These are phyloP conservation scores for Anneissia japonica DNA, from an alignment of 35 echinoderm and acorn worm species.

Conservation along the genomic window DNA sequence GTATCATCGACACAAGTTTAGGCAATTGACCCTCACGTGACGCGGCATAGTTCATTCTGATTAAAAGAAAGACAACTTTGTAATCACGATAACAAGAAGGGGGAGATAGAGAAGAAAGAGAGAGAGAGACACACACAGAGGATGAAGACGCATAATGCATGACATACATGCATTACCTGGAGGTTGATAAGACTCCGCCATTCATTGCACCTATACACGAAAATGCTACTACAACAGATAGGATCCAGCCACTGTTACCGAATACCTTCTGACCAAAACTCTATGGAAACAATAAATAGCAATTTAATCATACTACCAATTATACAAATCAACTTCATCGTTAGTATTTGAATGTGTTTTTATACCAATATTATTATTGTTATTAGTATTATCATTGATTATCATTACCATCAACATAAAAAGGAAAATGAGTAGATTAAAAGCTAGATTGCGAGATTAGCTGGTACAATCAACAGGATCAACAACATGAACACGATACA, in stretches of 20 bases:
- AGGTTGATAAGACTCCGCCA: slow-evolving; percentile 47
- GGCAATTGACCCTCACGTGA: slow-evolving; percentile 77
- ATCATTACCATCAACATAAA: no score
- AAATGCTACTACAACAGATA: slow-evolving; percentile 70
- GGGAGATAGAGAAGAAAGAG: not conserved
- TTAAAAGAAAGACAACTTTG: not conserved
- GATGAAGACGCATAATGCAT: not conserved
- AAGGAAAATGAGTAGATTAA: no score
- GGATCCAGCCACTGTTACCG: slow-evolving; percentile 59
- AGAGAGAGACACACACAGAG: not conserved
- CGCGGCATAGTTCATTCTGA: slow-evolving; percentile 60
- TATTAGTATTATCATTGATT: no score
- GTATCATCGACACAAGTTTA: slow-evolving; percentile 76
- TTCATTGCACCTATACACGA: slow-evolving; percentile 85
- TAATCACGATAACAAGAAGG: not conserved
- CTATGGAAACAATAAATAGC: no score
- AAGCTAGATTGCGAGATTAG: no score
- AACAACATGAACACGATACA: no score
- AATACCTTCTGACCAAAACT: slow-evolving; percentile 70
- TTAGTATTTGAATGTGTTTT: no score
- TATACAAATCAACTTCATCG: no score
- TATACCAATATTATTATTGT: no score
- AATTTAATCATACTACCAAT: no score
- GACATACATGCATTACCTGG: slow-evolving; percentile 45
- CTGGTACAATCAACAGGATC: no score